Evolutionary conservation across 2,888 invertebrate genomes (phyloP), one percentile per base, ranked within the genome.

Genomic region (Hirtodrosophila duncani): DNA sequence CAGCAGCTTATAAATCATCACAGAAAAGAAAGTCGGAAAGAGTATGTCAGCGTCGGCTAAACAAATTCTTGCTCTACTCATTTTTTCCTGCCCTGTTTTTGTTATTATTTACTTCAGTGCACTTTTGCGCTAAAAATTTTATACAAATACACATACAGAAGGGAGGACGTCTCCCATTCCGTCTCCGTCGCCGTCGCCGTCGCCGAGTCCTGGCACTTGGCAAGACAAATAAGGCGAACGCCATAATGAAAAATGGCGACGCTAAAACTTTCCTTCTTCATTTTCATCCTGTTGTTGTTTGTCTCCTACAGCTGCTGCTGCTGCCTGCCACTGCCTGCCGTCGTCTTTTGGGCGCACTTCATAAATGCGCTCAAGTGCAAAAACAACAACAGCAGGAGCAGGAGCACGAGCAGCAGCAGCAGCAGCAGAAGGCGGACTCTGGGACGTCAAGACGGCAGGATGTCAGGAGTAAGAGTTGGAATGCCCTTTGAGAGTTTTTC

Each of bases 221-320:
- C 29, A 59, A 70, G 67, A 69, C 68, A 69, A 69, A 69, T 71
- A 71, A n/a, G 67, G 71, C 46, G 45, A 60, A 65, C 44, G 72
- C 56, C 68, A 64, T 64, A 77, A 69, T 69, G 68, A 71, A 75
- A 75, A 75, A 75, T 64, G 64, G 60, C 64, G 53, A 37, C 45
- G 72, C 52, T 27, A 50, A 44, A 64, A 42, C 30, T 33, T 49
- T 17, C 31, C 13, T 11, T 24, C 11, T 14, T 18, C 7, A n/a
- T n/a, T 6, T 13, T 10, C 13, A 14, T 46, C 27, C n/a, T 30
- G 10, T 20, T 13, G 8, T 11, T 38, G 23, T 55, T 9, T 46
- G 20, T 37, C 27, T 18, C 24, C 14, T 29, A 26, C 67, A 72
- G 38, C 70, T 62, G 50, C 29, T 55, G 39, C 34, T 43, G 7